A percentile compares a stretch with the other conserved stretches of the same genome.
Evolutionary conservation across 2,888 invertebrate species (phyloP).

Genomic region (Athalia rosae): DNA sequence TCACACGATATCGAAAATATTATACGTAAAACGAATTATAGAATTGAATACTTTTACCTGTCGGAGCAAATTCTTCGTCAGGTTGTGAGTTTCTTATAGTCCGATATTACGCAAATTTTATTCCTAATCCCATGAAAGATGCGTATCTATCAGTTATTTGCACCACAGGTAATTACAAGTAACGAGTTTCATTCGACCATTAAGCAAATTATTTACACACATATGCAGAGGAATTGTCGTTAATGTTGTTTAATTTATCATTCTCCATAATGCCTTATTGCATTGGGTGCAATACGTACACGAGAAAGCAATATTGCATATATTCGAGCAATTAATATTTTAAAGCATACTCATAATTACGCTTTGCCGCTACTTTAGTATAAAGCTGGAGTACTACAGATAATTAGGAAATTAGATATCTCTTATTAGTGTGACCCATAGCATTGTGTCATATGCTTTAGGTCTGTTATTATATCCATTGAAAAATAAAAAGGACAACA

Average conservation of each 20-base stretch:
- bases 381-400: slow-evolving; percentile 35
- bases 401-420: slow-evolving; percentile 31
- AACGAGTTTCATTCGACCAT: neutral
- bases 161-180: neutral
- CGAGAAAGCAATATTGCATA: slow-evolving; percentile 36
- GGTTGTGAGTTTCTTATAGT: neutral
- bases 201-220: slow-evolving; percentile 11
- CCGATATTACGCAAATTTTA: neutral
- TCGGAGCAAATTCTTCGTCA: neutral
- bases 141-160: neutral
- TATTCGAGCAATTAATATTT: slow-evolving; percentile 12
- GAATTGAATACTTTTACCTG: slow-evolving; percentile 10
- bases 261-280: slow-evolving; percentile 33
- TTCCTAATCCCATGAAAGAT: neutral
- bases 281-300: slow-evolving; percentile 34
- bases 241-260: slow-evolving; percentile 6
- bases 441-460: slow-evolving; percentile 45
- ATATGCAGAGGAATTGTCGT: slow-evolving; percentile 39
- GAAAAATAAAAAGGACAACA: slow-evolving; percentile 27
- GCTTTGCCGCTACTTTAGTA: slow-evolving; percentile 40
- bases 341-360: slow-evolving; percentile 18
- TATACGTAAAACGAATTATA: neutral
- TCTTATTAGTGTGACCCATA: slow-evolving; percentile 39
- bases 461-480: slow-evolving; percentile 40
- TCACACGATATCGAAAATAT: slow-evolving; percentile 1